phyloP scores from a whole-genome alignment of 2,888 invertebrate genomes.

The Ormyrus rosae region DNA sequence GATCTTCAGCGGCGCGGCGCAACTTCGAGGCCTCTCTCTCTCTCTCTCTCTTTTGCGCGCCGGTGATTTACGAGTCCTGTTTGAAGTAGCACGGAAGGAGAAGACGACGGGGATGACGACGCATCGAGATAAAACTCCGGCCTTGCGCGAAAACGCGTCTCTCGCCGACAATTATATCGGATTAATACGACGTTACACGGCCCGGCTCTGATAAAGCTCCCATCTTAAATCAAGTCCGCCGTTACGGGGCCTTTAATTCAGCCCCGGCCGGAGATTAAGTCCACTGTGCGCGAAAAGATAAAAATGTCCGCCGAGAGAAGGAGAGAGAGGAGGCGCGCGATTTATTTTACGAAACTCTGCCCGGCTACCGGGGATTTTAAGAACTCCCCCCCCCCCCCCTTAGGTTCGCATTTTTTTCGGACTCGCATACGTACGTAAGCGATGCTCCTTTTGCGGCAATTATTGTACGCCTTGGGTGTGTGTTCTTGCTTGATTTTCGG shows the following conservation, averaged over 20 bases:
- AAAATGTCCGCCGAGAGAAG: slow-evolving; percentile 6
- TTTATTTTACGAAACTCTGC: slow-evolving; percentile 24
- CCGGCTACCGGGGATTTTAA: slow-evolving; percentile 25
- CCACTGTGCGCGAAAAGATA: slow-evolving; percentile 28
- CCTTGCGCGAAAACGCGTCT: not conserved
- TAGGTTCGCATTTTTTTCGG: no score
- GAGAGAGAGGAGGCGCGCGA: not conserved
- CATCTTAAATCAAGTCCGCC: slow-evolving; percentile 58
- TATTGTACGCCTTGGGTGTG: no score
- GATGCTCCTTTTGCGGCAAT: no score
- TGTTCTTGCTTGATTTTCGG: not conserved
- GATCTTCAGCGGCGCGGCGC: slow-evolving; percentile 32
- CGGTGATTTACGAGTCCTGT: slow-evolving; percentile 37
- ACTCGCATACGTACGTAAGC: no score
- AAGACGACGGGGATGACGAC: not conserved
- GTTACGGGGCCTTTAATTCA: slow-evolving; percentile 55
- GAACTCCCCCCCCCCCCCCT: not conserved
- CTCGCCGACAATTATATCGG: slow-evolving; percentile 55
- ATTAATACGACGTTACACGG: slow-evolving; percentile 49
- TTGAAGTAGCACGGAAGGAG: not conserved
- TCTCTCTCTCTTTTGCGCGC: not conserved
- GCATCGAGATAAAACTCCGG: slow-evolving; percentile 30
- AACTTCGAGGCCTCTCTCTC: slow-evolving; percentile 7
- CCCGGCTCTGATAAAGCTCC: slow-evolving; percentile 48
- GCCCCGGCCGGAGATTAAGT: slow-evolving; percentile 39